A percentile compares a stretch with the other conserved stretches of the same genome.
Evolutionary conservation across 2,888 invertebrate genomes (phyloP).

Genomic region (Amphimallon solstitiale): DNA sequence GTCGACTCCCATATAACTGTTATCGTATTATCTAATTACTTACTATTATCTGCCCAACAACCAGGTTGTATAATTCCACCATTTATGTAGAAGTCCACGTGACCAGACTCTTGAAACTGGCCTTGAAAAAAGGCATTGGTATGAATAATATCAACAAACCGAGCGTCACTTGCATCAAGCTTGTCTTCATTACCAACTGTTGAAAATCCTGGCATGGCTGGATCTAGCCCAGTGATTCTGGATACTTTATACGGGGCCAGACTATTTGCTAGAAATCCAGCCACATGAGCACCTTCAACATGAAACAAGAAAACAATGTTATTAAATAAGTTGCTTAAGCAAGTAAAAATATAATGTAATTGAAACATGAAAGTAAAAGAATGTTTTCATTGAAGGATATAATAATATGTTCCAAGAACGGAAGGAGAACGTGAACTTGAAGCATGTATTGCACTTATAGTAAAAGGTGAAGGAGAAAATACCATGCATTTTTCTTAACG

Average conservation of each 20-base stretch:
- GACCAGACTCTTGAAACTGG: conserved; percentile 72
- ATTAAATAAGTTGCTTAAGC: neutral
- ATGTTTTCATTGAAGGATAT: too few species aligned
- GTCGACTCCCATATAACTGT: too few species aligned
- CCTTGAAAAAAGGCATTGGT: conserved; percentile 78
- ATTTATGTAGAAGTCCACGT: conserved; percentile 78
- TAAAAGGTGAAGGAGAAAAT: too few species aligned
- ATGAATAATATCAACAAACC: conserved; percentile 77
- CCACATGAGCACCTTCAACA: conserved; percentile 68
- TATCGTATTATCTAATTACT: conserved; percentile 45
- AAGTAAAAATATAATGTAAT: too few species aligned
- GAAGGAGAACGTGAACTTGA: too few species aligned
- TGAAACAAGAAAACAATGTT: neutral
- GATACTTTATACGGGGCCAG: conserved; percentile 66
- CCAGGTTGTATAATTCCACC: conserved; percentile 77
- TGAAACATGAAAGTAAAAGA: too few species aligned
- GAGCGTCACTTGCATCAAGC: conserved; percentile 71
- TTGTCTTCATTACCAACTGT: conserved; percentile 66
- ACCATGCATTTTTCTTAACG: too few species aligned
- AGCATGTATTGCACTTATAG: too few species aligned
- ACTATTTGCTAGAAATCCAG: conserved; percentile 68
- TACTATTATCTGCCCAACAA: conserved; percentile 66
- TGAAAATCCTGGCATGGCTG: conserved; percentile 75
- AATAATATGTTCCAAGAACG: too few species aligned
- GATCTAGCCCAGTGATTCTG: conserved; percentile 74